These are phyloP conservation scores for Enteromius unitaeniatus DNA, from an alignment of 2,797 vertebrate species.

Conservation along the genomic window DNA sequence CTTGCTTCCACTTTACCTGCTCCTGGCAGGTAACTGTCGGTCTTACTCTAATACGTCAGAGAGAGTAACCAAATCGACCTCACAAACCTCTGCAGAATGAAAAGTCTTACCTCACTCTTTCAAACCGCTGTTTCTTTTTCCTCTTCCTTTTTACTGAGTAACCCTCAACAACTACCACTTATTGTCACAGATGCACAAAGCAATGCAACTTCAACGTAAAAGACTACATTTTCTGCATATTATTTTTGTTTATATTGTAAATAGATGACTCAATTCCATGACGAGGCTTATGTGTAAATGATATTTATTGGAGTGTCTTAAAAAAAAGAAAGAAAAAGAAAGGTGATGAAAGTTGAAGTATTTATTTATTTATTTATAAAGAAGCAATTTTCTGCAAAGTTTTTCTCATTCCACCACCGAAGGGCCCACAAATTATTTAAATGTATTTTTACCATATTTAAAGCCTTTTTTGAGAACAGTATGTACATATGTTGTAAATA, in stretches of 20 bases:
- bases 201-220: constrained; percentile 86
- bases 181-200: constrained; percentile 82
- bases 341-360: constrained; percentile 70
- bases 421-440: constrained; percentile 80
- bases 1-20: constrained; percentile 72
- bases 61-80: constrained; percentile 78
- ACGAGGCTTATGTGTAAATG: constrained; percentile 70
- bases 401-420: constrained; percentile 79
- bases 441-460: constrained; percentile 79
- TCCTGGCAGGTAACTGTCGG: constrained; percentile 69
- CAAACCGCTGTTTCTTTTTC: constrained; percentile 46
- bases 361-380: constrained; percentile 83
- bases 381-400: constrained; percentile 61
- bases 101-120: constrained; percentile 78
- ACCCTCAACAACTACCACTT: constrained; percentile 62
- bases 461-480: constrained; percentile 73
- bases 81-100: constrained; percentile 75
- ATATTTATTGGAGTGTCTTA: constrained; percentile 77
- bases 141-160: constrained; percentile 43
- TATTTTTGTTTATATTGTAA: constrained; percentile 59
- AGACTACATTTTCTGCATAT: constrained; percentile 68
- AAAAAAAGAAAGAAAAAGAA: constrained; percentile 11
- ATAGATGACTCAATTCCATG: constrained; percentile 74
- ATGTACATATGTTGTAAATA: constrained; percentile 78
- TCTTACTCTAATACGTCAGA: constrained; percentile 63